Evolutionary conservation across 2,113 vertebrate species (phyloP), one percentile per base, ranked within the genome.

Genomic region (Narcine bancroftii): DNA sequence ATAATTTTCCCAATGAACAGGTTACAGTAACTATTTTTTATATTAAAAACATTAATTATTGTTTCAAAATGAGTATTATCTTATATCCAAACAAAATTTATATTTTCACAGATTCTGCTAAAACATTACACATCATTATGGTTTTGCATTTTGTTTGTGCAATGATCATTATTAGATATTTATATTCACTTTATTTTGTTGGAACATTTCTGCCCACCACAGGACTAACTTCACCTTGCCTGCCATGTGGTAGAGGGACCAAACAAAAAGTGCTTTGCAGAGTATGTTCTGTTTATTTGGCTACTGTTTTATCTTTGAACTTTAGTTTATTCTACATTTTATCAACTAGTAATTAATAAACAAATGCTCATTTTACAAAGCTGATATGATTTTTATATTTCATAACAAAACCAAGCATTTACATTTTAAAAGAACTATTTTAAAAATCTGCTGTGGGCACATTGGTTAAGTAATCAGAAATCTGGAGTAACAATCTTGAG

Each of bases 1-100:
- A 96, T 96, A 96, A 96, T 96, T 91, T 91, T 91, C 65, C 29
- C 65, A 66, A 91, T 69, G 65, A 47, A 91, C 11, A 45, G 65
- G 65, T 11, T 91, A 91, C 89, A 69, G 66, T 69, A 91, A 69
- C 89, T 29, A 33, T 47, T 69, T 87, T 60, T 39, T 53, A 10
- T 65, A n/a, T 36, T 63, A 65, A 65, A 39, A 91, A 89, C n/a
- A 66, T 89, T 66, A 47, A 71, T 42, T 42, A 69, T 91, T 29
- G 69, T 91, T 47, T 6, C n/a, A 11, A 91, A 69, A 91, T 69
- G 65, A 29, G 24, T 45, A 47, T n/a, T 45, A 42, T 21, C 89
- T 91, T 71, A 69, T 42, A 69, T 71, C 26, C 65, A 69, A 69
- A 26, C 63, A 91, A 91, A 91, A 91, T 47, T 65, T 63, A 24